Conservation (phyloP, 2,113 vertebrate genomes). For the Equus przewalskii region DNA sequence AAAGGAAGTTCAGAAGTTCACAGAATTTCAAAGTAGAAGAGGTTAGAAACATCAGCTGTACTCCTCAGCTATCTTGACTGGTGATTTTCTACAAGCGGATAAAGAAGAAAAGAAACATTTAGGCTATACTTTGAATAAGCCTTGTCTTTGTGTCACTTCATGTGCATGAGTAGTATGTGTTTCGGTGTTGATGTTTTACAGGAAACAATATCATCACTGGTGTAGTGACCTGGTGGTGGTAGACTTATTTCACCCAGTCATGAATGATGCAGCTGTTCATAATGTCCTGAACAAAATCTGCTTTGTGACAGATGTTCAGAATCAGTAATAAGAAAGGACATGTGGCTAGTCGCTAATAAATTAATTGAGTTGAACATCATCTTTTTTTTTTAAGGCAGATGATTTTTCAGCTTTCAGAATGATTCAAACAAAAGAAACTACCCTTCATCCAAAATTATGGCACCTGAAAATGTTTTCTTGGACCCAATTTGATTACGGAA, state of each 20-base stretch:
- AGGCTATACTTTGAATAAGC: neutral
- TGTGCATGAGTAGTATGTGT: fast-evolving
- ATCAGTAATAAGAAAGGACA: conserved; percentile 65
- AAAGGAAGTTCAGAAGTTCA: neutral
- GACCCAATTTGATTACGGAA: neutral
- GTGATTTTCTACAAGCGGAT: neutral
- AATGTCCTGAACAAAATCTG: conserved; percentile 72
- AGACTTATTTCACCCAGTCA: neutral
- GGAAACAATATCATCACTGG: neutral
- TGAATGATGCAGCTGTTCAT: conserved; percentile 71
- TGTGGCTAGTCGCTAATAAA: conserved; percentile 24
- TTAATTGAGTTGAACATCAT: conserved; percentile 49
- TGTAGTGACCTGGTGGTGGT: neutral
- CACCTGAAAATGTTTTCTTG: neutral
- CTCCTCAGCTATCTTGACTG: neutral
- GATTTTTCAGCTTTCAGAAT: neutral
- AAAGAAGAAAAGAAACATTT: neutral
- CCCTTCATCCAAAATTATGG: neutral
- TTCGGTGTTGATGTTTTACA: neutral
- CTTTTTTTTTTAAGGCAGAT: neutral
- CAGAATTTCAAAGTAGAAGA: neutral
- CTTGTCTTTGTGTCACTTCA: fast-evolving
- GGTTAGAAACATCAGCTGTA: neutral
- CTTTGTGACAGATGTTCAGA: conserved; percentile 75
- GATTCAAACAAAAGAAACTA: neutral